Base-by-base conservation (phyloP, 2,113 vertebrate species). In the Nanorana parkeri region DNA sequence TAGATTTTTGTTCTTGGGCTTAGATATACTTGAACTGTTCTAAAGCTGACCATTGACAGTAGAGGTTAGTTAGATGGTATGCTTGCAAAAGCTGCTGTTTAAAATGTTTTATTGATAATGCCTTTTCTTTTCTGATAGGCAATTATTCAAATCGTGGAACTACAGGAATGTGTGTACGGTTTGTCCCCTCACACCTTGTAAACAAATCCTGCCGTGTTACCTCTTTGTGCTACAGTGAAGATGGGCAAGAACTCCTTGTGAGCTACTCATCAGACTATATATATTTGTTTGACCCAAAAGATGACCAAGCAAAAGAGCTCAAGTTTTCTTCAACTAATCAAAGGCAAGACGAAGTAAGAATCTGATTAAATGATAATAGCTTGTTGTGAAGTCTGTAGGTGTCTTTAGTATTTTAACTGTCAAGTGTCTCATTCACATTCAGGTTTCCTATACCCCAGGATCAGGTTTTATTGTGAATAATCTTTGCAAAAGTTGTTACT, bases 201-300 rank as follows among this genome's bases (percentile, higher is more conserved):
- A 97, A 96, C 88, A 99, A 99, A 89, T 98, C 96, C 29, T 99
- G 97, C 89, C 94, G 98, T 72, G 98, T 99, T 74, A 99, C 98
- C 0, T 99, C 98, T 21, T 92, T 99, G 1, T 99, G 97, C 90
- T 99, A 99, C 81, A 99, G 98, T 84, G 96, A 95, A 84, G 96
- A 99, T 80, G 96, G 98, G 3, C 95, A 96, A 87, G 97, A 99
- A 91, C 95, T 99, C 86, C 95, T 99, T 84, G 97, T 99, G 90
- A 99, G 98, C 90, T 99, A 99, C 89, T 99, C 97, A 63, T 98
- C 97, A 0, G 98, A 99, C 88, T 99, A 99, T 84, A 97, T 99
- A 85, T 99, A 99, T 87, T 94, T 99, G 86, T 99, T 99, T 85
- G 92, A 99, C 86, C 98, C 98, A 75, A 98, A 95, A 91, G 97